These are phyloP conservation scores for Temnothorax rugatulus DNA, from an alignment of 2,888 invertebrate genomes.

Conservation along the genomic window DNA sequence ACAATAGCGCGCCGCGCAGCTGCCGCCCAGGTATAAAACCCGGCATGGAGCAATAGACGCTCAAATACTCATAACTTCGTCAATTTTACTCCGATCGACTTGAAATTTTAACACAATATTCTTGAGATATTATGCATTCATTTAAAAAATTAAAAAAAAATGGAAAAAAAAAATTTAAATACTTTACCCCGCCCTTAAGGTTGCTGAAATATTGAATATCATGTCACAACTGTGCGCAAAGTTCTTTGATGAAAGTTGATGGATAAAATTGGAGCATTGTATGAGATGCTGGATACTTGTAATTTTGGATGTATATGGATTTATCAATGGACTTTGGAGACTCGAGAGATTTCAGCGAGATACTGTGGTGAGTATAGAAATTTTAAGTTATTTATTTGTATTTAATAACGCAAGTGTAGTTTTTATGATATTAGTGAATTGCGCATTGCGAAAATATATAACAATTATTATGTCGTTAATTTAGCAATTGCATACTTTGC, in stretches of 20 bases:
- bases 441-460: not conserved
- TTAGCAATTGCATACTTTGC: not conserved
- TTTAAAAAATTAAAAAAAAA: too few relatives aligned
- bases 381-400: not conserved
- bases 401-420: not conserved
- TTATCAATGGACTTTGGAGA: not conserved
- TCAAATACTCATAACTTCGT: too few relatives aligned
- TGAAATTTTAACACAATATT: too few relatives aligned
- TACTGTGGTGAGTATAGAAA: not conserved
- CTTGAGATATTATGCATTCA: too few relatives aligned
- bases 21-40: too few relatives aligned
- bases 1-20: too few relatives aligned
- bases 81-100: too few relatives aligned
- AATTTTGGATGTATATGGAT: not conserved
- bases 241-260: not conserved
- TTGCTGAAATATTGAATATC: not conserved
- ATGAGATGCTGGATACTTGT: not conserved
- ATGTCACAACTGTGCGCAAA: not conserved
- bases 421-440: not conserved
- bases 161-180: too few relatives aligned
- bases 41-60: too few relatives aligned
- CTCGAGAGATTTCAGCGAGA: not conserved
- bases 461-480: not conserved
- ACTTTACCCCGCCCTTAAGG: too few relatives aligned
- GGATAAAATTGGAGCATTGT: not conserved